Evolutionary conservation across 2,888 invertebrate genomes (phyloP).

Genomic region (Orthosia cruda): DNA sequence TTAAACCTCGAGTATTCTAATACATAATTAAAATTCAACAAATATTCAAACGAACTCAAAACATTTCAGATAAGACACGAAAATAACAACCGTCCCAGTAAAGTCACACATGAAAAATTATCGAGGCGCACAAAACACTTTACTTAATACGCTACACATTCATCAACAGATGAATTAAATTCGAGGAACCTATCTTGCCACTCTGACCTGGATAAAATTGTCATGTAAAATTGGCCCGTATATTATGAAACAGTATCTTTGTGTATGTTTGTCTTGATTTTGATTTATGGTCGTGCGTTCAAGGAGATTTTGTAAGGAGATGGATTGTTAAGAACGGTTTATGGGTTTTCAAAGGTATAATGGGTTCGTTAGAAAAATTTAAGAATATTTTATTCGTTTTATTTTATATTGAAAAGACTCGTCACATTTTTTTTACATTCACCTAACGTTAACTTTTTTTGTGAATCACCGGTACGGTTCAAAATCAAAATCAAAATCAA

Average conservation of each 20-base stretch:
- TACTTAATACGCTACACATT: conserved; percentile 48
- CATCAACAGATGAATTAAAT: conserved; percentile 59
- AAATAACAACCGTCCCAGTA: conserved; percentile 12
- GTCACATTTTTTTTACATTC: too few species aligned
- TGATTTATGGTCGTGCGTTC: conserved; percentile 52
- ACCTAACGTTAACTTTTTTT: conserved; percentile 17
- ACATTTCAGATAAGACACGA: conserved; percentile 14
- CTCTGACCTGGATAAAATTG: conserved; percentile 49
- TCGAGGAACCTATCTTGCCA: conserved; percentile 54
- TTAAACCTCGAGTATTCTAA: not conserved
- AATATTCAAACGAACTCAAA: not conserved
- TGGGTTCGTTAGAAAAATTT: conserved; percentile 17
- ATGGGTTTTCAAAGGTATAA: conserved; percentile 29
- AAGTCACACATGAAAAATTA: conserved; percentile 43
- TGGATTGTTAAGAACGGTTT: too few species aligned
- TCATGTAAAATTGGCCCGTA: conserved; percentile 36
- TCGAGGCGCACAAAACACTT: conserved; percentile 30
- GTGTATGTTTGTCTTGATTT: conserved; percentile 42
- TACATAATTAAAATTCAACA: not conserved
- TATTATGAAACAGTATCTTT: conserved; percentile 22
- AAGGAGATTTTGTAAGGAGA: conserved; percentile 21
- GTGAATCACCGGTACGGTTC: conserved; percentile 10
- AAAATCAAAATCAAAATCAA: too few species aligned
- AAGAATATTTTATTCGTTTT: conserved; percentile 7
- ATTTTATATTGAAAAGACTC: too few species aligned